Evolutionary conservation across 2,113 vertebrate genomes (phyloP).

Genomic region (Sitta europaea): DNA sequence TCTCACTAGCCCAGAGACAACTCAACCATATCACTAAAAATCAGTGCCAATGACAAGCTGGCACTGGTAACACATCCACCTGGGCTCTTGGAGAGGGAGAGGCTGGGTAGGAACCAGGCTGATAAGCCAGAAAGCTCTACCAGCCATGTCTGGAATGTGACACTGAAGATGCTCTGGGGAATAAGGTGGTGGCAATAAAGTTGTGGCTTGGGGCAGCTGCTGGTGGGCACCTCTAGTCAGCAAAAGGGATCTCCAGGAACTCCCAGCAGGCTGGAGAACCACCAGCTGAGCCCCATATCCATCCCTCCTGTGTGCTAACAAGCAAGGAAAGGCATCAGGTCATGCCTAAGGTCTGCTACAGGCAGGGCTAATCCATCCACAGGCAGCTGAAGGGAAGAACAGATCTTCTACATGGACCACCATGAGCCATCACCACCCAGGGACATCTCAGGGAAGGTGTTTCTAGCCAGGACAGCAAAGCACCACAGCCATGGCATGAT

Average conservation of each 20-base stretch:
- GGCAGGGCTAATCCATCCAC: neutral
- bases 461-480: neutral
- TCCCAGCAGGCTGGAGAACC: neutral
- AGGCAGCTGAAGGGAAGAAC: neutral
- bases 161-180: neutral
- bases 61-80: neutral
- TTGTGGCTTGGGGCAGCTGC: neutral
- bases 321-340: neutral
- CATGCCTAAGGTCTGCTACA: neutral
- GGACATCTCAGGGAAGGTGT: neutral
- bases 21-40: neutral
- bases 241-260: neutral
- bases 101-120: neutral
- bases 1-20: neutral
- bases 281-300: neutral
- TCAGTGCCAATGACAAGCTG: neutral
- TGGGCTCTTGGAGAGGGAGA: neutral
- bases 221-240: neutral
- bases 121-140: neutral
- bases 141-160: fast-evolving
- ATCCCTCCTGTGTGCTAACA: neutral
- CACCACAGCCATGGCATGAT: neutral
- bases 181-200: neutral
- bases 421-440: neutral
- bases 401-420: neutral